Evolutionary conservation across 2,888 invertebrate genomes (phyloP).

Genomic region (Pristionchus japonicus): DNA sequence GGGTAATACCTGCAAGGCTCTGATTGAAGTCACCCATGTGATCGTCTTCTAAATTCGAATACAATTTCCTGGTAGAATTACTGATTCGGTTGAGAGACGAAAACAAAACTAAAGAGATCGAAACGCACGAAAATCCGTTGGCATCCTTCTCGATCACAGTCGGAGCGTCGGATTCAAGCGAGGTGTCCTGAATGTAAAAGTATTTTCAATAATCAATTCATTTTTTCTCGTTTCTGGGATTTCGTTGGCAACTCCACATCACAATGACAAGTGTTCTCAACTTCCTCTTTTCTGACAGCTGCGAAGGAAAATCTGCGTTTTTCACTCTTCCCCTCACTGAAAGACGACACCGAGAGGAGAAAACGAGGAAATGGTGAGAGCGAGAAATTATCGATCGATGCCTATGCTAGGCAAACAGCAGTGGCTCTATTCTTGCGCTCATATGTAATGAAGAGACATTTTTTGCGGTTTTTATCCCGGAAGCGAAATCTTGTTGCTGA

Average conservation of each 20-base stretch:
- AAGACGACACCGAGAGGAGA: neutral
- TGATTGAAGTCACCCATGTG: too few species aligned
- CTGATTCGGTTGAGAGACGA: neutral
- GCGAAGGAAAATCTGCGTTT: neutral
- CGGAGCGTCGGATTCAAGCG: constrained; percentile 30
- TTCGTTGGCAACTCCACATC: too few species aligned
- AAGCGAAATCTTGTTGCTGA: neutral
- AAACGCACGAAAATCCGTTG: constrained; percentile 65
- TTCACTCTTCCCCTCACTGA: neutral
- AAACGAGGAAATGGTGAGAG: neutral
- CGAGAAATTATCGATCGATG: neutral
- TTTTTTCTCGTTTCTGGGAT: too few species aligned
- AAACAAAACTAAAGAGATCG: neutral
- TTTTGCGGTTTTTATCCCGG: too few species aligned
- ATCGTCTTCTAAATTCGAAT: too few species aligned
- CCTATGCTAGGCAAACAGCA: neutral
- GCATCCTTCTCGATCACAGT: constrained; percentile 65
- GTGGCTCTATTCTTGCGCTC: too few species aligned
- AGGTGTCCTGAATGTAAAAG: neutral
- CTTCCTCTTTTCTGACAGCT: neutral
- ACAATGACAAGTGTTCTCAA: neutral
- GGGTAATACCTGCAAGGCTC: constrained; percentile 62
- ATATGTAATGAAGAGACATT: too few species aligned
- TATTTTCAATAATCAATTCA: too few species aligned
- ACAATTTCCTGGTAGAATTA: too few species aligned